Percentiles rank a stretch among this genome's conserved stretches.
Conservation (phyloP, 37 sponge, comb jelly and placozoan genomes). For the Aphrocallistes beatrix region DNA sequence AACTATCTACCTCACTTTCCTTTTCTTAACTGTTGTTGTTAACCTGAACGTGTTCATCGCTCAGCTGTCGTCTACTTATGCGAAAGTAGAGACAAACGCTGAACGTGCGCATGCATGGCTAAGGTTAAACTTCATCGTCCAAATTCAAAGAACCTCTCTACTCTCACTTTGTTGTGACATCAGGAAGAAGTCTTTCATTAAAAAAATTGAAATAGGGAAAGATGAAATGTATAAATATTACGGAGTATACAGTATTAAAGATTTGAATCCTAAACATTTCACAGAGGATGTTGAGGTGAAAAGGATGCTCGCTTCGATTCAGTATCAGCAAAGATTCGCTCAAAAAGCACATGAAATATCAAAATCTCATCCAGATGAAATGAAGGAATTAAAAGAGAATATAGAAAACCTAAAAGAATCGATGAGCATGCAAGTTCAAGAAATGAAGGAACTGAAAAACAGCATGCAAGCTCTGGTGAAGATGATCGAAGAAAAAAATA, state of each 20-base stretch:
- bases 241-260: background rate
- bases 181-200: background rate
- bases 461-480: background rate
- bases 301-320: slow-evolving; percentile 7
- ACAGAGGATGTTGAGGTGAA: background rate
- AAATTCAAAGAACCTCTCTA: background rate
- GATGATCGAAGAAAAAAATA: background rate
- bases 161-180: background rate
- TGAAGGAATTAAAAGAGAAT: background rate
- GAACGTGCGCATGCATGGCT: background rate
- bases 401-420: background rate
- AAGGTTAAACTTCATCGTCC: background rate
- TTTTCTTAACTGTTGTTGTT: background rate
- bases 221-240: background rate
- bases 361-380: background rate
- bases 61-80: background rate
- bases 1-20: background rate
- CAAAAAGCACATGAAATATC: background rate
- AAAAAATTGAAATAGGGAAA: background rate
- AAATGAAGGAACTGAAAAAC: background rate
- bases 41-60: slow-evolving; percentile 13
- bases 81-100: background rate
- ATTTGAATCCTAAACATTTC: background rate
- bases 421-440: background rate
- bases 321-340: background rate